Percentiles rank a stretch among this genome's conserved stretches.
These are phyloP conservation scores for Mesoligia furuncula DNA, from an alignment of 2,888 invertebrate genomes.

Conservation along the genomic window DNA sequence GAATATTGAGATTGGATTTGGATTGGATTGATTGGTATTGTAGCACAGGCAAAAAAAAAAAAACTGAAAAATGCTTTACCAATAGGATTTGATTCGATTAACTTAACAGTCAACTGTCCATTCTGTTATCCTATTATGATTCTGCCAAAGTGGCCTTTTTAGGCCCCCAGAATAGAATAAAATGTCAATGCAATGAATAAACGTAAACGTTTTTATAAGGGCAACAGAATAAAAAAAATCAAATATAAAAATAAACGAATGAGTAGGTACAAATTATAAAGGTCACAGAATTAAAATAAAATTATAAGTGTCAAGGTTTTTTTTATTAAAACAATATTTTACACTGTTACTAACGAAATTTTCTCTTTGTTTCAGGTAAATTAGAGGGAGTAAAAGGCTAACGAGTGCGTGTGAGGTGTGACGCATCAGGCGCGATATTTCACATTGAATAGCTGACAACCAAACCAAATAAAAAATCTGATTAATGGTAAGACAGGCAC, in stretches of 20 bases:
- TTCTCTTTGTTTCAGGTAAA: conserved; percentile 68
- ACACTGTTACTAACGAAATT: conserved; percentile 18
- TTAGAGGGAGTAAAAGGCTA: neutral
- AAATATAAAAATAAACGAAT: no score
- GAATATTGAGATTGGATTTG: no score
- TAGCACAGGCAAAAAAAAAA: no score
- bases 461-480: conserved; percentile 4
- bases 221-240: no score
- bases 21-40: no score
- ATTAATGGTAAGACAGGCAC: conserved; percentile 21
- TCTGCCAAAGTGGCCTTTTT: no score
- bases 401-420: neutral
- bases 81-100: no score
- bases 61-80: no score
- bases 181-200: neutral
- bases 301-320: neutral
- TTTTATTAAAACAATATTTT: conserved; percentile 4
- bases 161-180: neutral
- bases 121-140: no score
- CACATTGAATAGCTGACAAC: neutral
- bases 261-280: no score
- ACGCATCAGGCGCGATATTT: neutral
- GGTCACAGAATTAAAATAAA: neutral
- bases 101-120: no score
- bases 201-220: no score